Evolutionary conservation across 92 coral and sea anemone species (phyloP), one percentile per base, ranked within the genome.

Genomic region (Desmophyllum pertusum): DNA sequence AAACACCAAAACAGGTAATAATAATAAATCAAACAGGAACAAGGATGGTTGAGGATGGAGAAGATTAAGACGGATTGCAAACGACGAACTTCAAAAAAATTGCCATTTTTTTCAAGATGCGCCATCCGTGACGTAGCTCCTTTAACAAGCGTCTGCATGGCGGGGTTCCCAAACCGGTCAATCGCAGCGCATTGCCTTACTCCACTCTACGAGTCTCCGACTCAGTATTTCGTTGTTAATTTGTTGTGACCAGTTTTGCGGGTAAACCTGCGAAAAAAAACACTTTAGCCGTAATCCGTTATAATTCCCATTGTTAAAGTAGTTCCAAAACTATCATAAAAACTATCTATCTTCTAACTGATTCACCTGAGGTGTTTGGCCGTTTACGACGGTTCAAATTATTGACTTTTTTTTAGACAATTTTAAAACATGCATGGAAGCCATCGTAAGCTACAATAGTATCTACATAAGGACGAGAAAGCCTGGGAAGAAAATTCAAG

Each of bases 261-360:
- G 73, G 73, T 67, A 33, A 67, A 67, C 73, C 73, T 67, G 73
- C 73, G 8, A 7, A 50, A 50, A 50, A 11, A 50, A 36, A 36
- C 10, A 8, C 73, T 27, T 37, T 8, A 35, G n/a, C n/a, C n/a
- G n/a, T 37, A 33, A 38, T 67, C 41, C 25, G 65, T 25, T 19
- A 21, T 35, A 35, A 67, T 6, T 25, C 36, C 37, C 36, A 17
- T 33, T 67, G 45, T 67, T 19, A 8, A 36, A 36, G 35, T 21
- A 15, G 45, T 10, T 35, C 14, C 13, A 2, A 30, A 36, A 67
- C 45, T 9, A 59, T 31, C 33, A 59, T 33, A 10, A 15, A 59
- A 59, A n/a, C n/a, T n/a, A n/a, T n/a, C n/a, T n/a, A n/a, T n/a
- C 27, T 25, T 59, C 65, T 13, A 53, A 59, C 33, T 27, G 15